Evolutionary conservation across 2,797 vertebrate genomes (phyloP), one percentile per base, ranked within the genome.

Genomic region (Thaleichthys pacificus): DNA sequence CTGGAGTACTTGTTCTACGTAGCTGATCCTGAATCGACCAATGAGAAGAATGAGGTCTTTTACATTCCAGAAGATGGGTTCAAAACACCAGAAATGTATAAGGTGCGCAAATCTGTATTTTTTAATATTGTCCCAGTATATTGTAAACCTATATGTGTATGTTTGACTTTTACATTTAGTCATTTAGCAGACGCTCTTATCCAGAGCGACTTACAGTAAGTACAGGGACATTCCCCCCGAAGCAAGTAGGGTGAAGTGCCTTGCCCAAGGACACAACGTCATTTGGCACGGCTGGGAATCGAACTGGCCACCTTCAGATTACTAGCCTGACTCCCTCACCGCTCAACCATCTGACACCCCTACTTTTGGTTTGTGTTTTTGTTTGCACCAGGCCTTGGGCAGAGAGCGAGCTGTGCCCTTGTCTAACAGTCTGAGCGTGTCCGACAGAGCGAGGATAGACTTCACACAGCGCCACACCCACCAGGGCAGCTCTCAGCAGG

Each of bases 1-100:
- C 77, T 94, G 77, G 94, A 97, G 69, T 93, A 92, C 83, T 93
- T 97, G 68, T 96, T 95, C 88, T 94, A 95, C 60, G 47, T 91
- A 9, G 76, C 89, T 72, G 92, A 95, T 76, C 89, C 92, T 66
- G 88, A 93, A 80, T 74, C 76, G 69, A 72, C 76, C 22, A 68
- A 83, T 66, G 92, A 93, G 77, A 92, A 88, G 69, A 91, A 93
- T 42, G 91, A 94, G 28, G 84, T 94, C 68, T 80, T 95, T 4
- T 72, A 86, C 62, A 91, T 95, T 77, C 73, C 95, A 68, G 94
- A 95, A 80, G 88, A 92, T 71, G 94, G 94, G 54, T 97, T 97
- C 78, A 89, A 89, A 86, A 85, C 88, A 19, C 82, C 84, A 22
- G 82, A 92, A 74, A 74, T 77, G 9, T 87, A 77, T 72, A 87